Conservation (phyloP, 1,140 invertebrate genomes). For the Meloidogyne hapla region DNA sequence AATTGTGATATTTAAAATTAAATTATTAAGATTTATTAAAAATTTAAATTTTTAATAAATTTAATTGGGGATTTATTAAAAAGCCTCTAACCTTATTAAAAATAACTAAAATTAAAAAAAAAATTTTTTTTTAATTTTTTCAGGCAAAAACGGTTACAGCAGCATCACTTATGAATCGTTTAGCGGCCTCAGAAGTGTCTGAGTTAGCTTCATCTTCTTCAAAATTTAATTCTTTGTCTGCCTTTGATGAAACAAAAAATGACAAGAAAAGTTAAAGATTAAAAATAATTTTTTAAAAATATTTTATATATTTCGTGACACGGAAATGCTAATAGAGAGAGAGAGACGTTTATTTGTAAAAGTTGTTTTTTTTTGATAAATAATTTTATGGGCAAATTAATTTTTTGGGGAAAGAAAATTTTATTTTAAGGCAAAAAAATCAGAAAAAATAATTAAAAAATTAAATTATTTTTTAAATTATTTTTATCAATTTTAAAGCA, state of each 20-base stretch:
- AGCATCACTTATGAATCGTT: slow-evolving; percentile 11
- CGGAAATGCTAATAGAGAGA: background rate
- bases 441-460: no score
- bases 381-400: no score
- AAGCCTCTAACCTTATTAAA: no score
- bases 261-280: slow-evolving; percentile 5
- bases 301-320: slow-evolving; percentile 1
- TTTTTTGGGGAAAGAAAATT: no score
- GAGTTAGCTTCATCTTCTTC: slow-evolving; percentile 17
- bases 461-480: no score
- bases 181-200: slow-evolving; percentile 11
- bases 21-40: no score
- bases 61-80: no score
- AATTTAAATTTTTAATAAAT: no score
- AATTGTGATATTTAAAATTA: no score
- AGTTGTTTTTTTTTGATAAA: background rate
- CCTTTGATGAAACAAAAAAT: background rate
- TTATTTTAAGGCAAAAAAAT: no score
- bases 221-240: slow-evolving; percentile 21
- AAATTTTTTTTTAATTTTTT: background rate
- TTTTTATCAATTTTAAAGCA: no score
- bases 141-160: slow-evolving; percentile 25
- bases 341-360: background rate
- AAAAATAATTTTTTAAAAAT: background rate
- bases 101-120: no score